Conservation (phyloP, 2,888 invertebrate genomes). For the Metalampra italica region DNA sequence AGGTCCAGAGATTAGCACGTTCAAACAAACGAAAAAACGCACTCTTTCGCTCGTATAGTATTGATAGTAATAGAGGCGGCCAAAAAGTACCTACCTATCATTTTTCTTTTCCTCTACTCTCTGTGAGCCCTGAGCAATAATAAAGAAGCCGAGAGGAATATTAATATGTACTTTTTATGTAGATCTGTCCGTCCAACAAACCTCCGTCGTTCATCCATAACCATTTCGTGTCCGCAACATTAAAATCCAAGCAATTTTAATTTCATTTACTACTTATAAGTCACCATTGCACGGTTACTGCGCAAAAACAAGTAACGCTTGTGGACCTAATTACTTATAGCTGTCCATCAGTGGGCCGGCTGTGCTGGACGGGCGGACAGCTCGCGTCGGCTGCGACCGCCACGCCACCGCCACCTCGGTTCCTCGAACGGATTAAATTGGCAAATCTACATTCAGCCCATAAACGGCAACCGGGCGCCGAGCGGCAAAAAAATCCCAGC, state of each 20-base stretch:
- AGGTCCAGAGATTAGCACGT: too few species aligned
- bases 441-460: conserved; percentile 62
- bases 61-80: too few species aligned
- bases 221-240: conserved; percentile 16
- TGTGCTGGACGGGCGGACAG: conserved; percentile 35
- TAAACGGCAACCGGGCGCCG: conserved; percentile 61
- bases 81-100: too few species aligned
- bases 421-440: conserved; percentile 66
- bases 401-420: conserved; percentile 52
- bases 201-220: conserved; percentile 9
- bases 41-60: too few species aligned
- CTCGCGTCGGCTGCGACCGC: conserved; percentile 17
- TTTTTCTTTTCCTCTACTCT: too few species aligned
- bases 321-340: conserved; percentile 41
- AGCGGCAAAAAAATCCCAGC: conserved; percentile 48
- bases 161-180: background rate
- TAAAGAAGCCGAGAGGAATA: too few species aligned
- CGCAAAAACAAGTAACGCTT: conserved; percentile 37
- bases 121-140: too few species aligned
- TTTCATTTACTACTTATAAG: conserved; percentile 28
- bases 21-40: too few species aligned
- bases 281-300: conserved; percentile 13
- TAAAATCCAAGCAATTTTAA: conserved; percentile 30
- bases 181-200: conserved; percentile 9
- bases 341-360: conserved; percentile 42